These are phyloP conservation scores for Busseola fusca DNA, from an alignment of 2,888 invertebrate species.

Conservation along the genomic window DNA sequence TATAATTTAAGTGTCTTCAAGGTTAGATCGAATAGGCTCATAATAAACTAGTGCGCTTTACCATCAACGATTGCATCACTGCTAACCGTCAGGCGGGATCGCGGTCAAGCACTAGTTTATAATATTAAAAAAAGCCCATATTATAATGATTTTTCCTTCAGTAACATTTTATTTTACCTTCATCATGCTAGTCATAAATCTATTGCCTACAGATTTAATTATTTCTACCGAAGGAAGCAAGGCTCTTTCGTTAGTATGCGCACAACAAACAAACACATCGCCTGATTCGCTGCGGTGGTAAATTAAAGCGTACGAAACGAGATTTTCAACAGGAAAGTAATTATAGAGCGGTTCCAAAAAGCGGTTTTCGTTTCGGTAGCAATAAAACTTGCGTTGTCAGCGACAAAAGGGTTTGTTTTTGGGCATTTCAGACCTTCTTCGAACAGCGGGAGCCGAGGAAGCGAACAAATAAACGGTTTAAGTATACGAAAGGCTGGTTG, in stretches of 20 bases:
- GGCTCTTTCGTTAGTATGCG: constrained; percentile 20
- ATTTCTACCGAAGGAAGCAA: constrained; percentile 26
- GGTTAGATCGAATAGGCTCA: too few species aligned
- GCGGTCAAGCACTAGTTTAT: too few species aligned
- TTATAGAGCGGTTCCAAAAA: constrained; percentile 67
- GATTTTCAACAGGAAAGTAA: constrained; percentile 70
- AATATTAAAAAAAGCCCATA: too few species aligned
- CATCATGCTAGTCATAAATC: too few species aligned
- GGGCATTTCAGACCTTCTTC: constrained; percentile 68
- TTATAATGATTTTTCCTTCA: not conserved
- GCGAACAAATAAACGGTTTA: constrained; percentile 67
- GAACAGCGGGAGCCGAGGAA: constrained; percentile 65
- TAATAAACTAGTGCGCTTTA: too few species aligned
- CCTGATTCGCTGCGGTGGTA: constrained; percentile 62
- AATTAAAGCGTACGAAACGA: constrained; percentile 63
- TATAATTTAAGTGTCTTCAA: too few species aligned
- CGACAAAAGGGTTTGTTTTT: constrained; percentile 76
- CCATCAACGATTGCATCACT: too few species aligned
- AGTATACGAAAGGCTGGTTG: constrained; percentile 53
- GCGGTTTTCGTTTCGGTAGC: constrained; percentile 79
- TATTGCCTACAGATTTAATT: constrained; percentile 5
- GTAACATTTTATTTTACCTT: not conserved
- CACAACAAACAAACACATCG: constrained; percentile 46
- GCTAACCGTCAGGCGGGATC: too few species aligned
- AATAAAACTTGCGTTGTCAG: constrained; percentile 79